Percentiles rank a stretch among this genome's conserved stretches.
phyloP scores from a whole-genome alignment of 1,140 invertebrate genomes.

The Phymorhynchus buccinoides region DNA sequence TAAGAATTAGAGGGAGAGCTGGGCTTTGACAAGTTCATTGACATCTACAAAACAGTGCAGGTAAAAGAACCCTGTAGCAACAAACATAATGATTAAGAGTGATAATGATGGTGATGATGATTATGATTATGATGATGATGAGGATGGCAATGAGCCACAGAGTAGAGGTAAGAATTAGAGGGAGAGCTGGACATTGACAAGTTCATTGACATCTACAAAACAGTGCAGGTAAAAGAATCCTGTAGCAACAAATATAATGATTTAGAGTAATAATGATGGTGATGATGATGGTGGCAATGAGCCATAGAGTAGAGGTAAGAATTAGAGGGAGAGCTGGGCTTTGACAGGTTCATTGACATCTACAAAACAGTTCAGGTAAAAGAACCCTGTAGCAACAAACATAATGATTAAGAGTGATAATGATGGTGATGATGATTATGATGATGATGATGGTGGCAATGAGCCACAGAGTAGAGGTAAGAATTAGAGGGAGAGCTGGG shows the following conservation, averaged over 20 bases:
- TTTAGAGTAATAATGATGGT: too few relatives aligned
- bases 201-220: slow-evolving; percentile 68
- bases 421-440: too few relatives aligned
- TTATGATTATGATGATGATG: slow-evolving; percentile 48
- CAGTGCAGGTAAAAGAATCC: slow-evolving; percentile 63
- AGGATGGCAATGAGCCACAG: too few relatives aligned
- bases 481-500: slow-evolving; percentile 66
- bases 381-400: too few relatives aligned
- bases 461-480: too few relatives aligned
- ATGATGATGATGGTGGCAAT: too few relatives aligned
- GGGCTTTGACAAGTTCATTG: slow-evolving; percentile 65
- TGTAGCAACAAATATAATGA: too few relatives aligned
- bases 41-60: slow-evolving; percentile 70
- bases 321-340: slow-evolving; percentile 65
- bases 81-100: slow-evolving; percentile 33
- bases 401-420: too few relatives aligned
- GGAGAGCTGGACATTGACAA: slow-evolving; percentile 64
- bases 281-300: too few relatives aligned
- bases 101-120: background rate
- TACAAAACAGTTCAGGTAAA: slow-evolving; percentile 70
- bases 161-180: slow-evolving; percentile 64
- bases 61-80: slow-evolving; percentile 47
- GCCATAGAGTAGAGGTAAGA: slow-evolving; percentile 53
- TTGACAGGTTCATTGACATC: slow-evolving; percentile 66
- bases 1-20: slow-evolving; percentile 64